phyloP scores from a whole-genome alignment of 2,113 vertebrate genomes.

The Okapia johnstoni region DNA sequence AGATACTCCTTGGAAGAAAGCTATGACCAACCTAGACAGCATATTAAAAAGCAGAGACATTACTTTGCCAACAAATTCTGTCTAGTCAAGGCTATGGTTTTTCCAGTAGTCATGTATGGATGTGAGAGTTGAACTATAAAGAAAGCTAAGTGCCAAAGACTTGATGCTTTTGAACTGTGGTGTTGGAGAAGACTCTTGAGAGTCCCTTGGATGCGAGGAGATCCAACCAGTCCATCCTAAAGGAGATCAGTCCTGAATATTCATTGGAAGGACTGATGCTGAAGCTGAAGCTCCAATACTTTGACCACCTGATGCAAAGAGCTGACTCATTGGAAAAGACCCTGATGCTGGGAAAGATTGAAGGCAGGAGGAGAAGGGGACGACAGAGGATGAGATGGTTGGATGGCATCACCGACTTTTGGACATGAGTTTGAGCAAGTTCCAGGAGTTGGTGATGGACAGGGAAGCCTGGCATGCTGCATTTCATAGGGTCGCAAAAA shows the following conservation, averaged over 20 bases:
- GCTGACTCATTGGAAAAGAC: not conserved
- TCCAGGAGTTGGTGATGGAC: not conserved
- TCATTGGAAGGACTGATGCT: not conserved
- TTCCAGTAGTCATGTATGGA: not conserved
- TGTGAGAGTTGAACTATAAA: not conserved
- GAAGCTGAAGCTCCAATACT: not conserved
- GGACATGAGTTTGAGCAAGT: not conserved
- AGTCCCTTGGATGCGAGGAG: not conserved
- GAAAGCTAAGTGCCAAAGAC: rapidly evolving
- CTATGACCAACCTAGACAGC: not conserved
- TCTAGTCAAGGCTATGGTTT: not conserved
- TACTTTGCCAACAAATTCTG: not conserved
- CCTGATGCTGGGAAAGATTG: not conserved
- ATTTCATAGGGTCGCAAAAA: not conserved
- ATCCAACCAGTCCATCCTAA: not conserved
- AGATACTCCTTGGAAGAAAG: not conserved
- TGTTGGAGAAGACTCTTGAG: not conserved
- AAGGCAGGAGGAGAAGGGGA: not conserved
- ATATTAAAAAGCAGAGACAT: not conserved
- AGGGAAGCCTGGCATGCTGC: not conserved
- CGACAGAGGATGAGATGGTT: not conserved
- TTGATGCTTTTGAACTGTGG: not conserved
- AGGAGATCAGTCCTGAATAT: not conserved
- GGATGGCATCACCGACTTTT: not conserved
- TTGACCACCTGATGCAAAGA: not conserved